Evolutionary conservation across 2,888 invertebrate genomes (phyloP), one percentile per base, ranked within the genome.

Genomic region (Chrysodeixis includens): DNA sequence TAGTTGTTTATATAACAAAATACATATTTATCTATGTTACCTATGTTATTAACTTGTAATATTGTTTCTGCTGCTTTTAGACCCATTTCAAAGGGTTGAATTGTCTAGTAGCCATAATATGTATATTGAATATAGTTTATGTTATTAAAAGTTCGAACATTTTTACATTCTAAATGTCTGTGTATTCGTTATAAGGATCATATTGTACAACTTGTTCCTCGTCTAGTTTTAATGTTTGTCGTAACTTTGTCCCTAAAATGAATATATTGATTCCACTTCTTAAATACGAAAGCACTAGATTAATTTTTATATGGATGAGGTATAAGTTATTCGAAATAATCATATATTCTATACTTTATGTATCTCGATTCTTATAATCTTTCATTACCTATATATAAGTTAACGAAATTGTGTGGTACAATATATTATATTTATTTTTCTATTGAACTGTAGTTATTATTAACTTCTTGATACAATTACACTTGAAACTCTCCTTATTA

Each of bases 351-450:
- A 58, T 71, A 65, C 20, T 74, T 55, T 71, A 65, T 75, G 57
- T 78, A 73, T 72, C 73, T 61, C 63, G 40, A 74, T 56, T 75
- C 70, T 82, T 78, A 75, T 76, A 78, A 70, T 72, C 58, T 78
- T 79, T 72, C 79, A 72, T 74, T 81, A 68, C 76, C 69, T 72
- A 75, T 58, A 52, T 72, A 70, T 73, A 76, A 76, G 78, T 78
- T 78, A 79, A 78, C 80, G 76, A 81, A 83, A 76, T 74, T 77
- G 83, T 84, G 91, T 91, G 90, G 86, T 85, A 84, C 80, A 83
- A 73, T 81, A 73, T 81, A 78, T 81, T 74, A 89, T 90, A 90
- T 92, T 91, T 92, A 92, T 91, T 92, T 90, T 90, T 92, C 83
- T 91, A 92, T 90, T 78, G 79, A 87, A 87, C 83, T 90, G 87